Evolutionary conservation across 2,888 invertebrate species (phyloP).

Genomic region (Eristalis arbustorum): DNA sequence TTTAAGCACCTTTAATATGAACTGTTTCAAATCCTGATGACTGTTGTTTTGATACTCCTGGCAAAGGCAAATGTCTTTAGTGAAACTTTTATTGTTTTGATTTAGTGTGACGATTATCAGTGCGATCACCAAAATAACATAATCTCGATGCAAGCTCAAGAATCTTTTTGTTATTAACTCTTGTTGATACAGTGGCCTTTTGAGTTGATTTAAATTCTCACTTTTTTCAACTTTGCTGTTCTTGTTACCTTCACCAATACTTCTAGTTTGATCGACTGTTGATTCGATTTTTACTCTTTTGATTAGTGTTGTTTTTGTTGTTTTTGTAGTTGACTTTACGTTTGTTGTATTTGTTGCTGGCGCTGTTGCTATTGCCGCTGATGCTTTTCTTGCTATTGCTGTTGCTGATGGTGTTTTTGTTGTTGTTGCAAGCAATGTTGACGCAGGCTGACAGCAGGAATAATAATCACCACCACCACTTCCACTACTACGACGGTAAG

Average conservation of each 20-base stretch:
- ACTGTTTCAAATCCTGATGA: conserved; percentile 42
- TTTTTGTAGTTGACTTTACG: neutral
- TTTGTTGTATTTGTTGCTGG: conserved; percentile 13
- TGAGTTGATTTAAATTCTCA: conserved; percentile 6
- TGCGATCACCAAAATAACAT: conserved; percentile 57
- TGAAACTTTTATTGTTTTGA: conserved; percentile 32
- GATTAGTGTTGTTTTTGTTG: conserved; percentile 15
- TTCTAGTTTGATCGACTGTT: conserved; percentile 33
- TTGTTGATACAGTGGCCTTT: conserved; percentile 2
- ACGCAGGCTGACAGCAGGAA: conserved; percentile 69
- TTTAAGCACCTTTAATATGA: conserved; percentile 45
- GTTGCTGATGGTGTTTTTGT: conserved; percentile 31
- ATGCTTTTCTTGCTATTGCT: conserved; percentile 4
- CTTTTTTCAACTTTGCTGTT: conserved; percentile 29
- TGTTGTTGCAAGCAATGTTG: conserved; percentile 65
- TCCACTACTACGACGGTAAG: conserved; percentile 46
- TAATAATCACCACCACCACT: conserved; percentile 66
- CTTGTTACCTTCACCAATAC: conserved; percentile 21
- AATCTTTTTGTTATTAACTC: conserved; percentile 47
- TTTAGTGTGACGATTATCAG: conserved; percentile 55
- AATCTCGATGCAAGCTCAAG: conserved; percentile 52
- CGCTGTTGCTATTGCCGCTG: conserved; percentile 29
- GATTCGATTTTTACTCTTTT: conserved; percentile 21
- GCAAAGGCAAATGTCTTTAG: conserved; percentile 38
- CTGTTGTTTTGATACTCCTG: conserved; percentile 33